Percentiles rank a stretch among this genome's conserved stretches.
Evolutionary conservation across 2,797 vertebrate genomes (phyloP).

Genomic region (Acropternis orthonyx): DNA sequence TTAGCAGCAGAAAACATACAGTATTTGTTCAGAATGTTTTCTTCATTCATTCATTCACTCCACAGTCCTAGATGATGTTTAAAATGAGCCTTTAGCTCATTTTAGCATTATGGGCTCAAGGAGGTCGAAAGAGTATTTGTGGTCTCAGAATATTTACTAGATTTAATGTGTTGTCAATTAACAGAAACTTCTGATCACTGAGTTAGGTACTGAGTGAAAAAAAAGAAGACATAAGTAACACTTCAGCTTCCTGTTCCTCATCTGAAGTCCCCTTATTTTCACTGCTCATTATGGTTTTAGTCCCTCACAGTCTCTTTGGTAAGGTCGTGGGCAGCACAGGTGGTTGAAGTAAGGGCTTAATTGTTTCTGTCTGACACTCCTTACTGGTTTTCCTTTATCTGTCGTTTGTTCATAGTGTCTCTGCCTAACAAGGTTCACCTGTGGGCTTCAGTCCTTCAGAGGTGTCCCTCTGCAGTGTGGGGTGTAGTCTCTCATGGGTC

Average conservation of each 20-base stretch:
- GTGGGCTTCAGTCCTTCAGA: background rate
- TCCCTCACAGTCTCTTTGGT: background rate
- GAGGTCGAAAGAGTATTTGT: background rate
- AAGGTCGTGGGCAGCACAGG: background rate
- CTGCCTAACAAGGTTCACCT: background rate
- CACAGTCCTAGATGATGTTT: background rate
- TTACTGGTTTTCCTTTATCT: background rate
- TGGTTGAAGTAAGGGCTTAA: background rate
- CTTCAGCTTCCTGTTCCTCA: accelerated
- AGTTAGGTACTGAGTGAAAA: background rate
- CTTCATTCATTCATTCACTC: too few relatives aligned
- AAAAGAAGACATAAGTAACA: background rate
- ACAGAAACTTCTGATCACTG: background rate
- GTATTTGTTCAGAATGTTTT: background rate
- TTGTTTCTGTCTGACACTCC: background rate
- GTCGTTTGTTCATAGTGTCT: background rate
- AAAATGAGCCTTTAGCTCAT: background rate
- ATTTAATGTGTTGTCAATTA: background rate
- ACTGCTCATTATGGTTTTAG: background rate
- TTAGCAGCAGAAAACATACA: background rate
- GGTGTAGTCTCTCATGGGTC: background rate
- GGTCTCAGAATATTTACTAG: background rate
- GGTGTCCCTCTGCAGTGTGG: accelerated
- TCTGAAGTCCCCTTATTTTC: background rate
- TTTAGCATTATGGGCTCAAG: background rate